These are phyloP conservation scores for Drosophila niveifrons DNA, from an alignment of 2,888 invertebrate genomes.

Conservation along the genomic window DNA sequence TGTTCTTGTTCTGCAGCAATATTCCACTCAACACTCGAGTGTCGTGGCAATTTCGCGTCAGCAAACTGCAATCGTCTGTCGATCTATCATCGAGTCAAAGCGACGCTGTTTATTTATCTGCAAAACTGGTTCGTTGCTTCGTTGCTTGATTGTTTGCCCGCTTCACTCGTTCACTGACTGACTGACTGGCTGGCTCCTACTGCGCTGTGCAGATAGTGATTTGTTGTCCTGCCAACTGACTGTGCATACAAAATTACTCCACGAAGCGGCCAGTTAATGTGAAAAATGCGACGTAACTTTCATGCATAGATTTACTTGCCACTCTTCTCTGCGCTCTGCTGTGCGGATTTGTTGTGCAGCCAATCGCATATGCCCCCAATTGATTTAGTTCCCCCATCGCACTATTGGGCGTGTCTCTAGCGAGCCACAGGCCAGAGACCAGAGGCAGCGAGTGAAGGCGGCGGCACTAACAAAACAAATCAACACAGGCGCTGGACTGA, in stretches of 20 bases:
- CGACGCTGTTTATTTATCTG: conserved; percentile 59
- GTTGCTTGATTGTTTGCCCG: background rate
- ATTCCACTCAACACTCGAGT: conserved; percentile 3
- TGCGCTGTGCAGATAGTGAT: conserved; percentile 63
- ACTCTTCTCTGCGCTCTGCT: conserved; percentile 7
- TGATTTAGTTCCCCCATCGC: conserved; percentile 62
- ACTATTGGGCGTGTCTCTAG: conserved; percentile 19
- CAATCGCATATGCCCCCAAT: conserved; percentile 58
- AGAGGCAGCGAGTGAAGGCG: conserved; percentile 8
- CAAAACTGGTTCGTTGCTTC: conserved; percentile 6
- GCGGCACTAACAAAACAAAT: conserved; percentile 61
- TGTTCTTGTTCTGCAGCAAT: conserved; percentile 1
- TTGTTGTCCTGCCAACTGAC: conserved; percentile 72
- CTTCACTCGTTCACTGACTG: no score
- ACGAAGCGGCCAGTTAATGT: conserved; percentile 70
- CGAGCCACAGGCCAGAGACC: no score
- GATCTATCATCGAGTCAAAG: conserved; percentile 67
- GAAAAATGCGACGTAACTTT: conserved; percentile 64
- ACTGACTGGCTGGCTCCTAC: conserved; percentile 39
- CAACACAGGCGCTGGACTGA: conserved; percentile 52
- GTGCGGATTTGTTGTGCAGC: conserved; percentile 47
- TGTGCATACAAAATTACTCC: conserved; percentile 75
- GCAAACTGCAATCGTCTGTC: conserved; percentile 65
- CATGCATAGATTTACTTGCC: conserved; percentile 67
- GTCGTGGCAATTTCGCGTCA: conserved; percentile 53